phyloP scores from a whole-genome alignment of 2,888 invertebrate species.

The Caenorhabditis drosophilae region DNA sequence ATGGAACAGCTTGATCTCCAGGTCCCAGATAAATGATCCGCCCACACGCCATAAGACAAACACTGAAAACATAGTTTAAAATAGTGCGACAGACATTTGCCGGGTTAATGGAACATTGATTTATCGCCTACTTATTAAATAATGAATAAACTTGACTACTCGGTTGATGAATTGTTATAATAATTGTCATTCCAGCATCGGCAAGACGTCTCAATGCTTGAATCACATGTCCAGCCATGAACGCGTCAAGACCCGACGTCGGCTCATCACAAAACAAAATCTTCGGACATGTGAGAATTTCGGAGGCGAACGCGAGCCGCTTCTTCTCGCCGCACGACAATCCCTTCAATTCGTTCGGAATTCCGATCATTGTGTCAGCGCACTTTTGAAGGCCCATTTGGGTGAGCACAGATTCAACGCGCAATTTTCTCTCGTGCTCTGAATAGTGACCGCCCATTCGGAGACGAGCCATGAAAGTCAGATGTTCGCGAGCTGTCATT shows the following conservation, averaged over 20 bases:
- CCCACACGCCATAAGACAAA: constrained; percentile 85
- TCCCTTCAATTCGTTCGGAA: constrained; percentile 78
- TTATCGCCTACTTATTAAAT: constrained; percentile 77
- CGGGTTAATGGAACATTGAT: no score
- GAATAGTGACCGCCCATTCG: constrained; percentile 80
- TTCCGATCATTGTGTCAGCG: constrained; percentile 81
- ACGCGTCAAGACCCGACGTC: constrained; percentile 73
- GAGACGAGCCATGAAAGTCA: constrained; percentile 84
- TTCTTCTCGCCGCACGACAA: constrained; percentile 93
- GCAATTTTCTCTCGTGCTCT: constrained; percentile 75
- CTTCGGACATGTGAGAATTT: constrained; percentile 74
- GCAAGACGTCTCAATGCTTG: constrained; percentile 49
- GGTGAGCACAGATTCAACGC: constrained; percentile 76
- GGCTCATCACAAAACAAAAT: constrained; percentile 74
- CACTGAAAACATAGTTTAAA: constrained; percentile 51
- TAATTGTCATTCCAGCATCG: constrained; percentile 82
- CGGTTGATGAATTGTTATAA: constrained; percentile 92
- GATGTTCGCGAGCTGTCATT: constrained; percentile 85
- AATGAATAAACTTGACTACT: constrained; percentile 85
- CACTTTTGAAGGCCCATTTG: constrained; percentile 78
- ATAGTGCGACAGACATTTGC: no score
- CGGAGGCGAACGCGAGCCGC: constrained; percentile 88
- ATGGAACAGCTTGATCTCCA: constrained; percentile 79
- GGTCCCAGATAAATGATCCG: constrained; percentile 83
- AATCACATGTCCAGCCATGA: constrained; percentile 63